Evolutionary conservation across 2,113 vertebrate species (phyloP).

Genomic region (Gadus macrocephalus): DNA sequence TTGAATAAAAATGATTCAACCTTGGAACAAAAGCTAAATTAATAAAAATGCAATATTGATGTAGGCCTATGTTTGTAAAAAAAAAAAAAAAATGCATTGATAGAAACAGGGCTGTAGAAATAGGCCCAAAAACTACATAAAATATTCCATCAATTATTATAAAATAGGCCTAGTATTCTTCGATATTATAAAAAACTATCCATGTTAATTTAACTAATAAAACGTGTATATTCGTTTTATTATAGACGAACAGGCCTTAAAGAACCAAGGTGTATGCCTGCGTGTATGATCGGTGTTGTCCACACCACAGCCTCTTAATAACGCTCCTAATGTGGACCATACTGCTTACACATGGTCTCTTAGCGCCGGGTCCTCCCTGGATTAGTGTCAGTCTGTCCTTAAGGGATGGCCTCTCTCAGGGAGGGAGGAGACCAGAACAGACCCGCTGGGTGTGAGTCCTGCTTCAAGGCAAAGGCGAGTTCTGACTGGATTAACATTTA

Average conservation of each 20-base stretch:
- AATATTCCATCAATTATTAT: no score
- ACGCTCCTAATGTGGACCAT: conserved; percentile 75
- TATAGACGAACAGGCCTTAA: conserved; percentile 2
- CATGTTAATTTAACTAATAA: no score
- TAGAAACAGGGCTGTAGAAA: no score
- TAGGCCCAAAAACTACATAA: no score
- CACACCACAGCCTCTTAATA: conserved; percentile 65
- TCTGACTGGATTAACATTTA: conserved; percentile 99
- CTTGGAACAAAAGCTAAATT: no score
- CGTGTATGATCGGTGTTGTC: conserved; percentile 41
- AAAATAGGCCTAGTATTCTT: no score
- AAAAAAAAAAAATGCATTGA: no score
- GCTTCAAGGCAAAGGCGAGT: conserved; percentile 93
- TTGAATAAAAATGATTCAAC: no score
- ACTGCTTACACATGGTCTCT: conserved; percentile 84
- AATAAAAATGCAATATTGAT: no score
- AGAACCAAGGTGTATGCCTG: not conserved
- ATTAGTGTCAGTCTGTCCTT: conserved; percentile 73
- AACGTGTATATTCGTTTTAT: not conserved
- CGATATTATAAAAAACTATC: no score
- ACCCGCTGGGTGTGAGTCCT: conserved; percentile 82
- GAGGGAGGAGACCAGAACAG: conserved; percentile 80
- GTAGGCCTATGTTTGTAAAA: no score
- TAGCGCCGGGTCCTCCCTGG: conserved; percentile 83
- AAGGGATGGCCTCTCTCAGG: conserved; percentile 84